A percentile compares a stretch with the other conserved stretches of the same genome.
Evolutionary conservation across 2,113 vertebrate genomes (phyloP).

Genomic region (Aptenodytes forsteri): DNA sequence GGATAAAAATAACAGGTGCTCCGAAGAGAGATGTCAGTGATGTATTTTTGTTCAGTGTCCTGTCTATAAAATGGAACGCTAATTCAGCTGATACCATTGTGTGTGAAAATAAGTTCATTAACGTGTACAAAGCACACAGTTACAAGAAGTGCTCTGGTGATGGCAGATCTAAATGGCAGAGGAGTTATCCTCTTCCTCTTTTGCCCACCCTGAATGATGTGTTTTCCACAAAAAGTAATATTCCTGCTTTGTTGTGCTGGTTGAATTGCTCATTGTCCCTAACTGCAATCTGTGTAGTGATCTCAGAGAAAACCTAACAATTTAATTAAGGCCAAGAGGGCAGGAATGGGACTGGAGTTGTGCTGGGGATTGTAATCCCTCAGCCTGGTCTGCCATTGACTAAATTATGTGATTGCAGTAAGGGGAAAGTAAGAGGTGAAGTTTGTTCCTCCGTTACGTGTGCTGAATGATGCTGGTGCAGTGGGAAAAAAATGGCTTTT

Average conservation of each 20-base stretch:
- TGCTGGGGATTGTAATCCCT: neutral
- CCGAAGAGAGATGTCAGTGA: neutral
- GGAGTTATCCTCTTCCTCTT: neutral
- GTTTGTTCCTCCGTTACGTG: neutral
- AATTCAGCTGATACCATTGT: neutral
- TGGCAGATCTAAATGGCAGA: neutral
- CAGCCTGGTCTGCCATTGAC: neutral
- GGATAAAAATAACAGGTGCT: neutral
- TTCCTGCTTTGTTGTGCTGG: neutral
- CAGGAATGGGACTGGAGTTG: neutral
- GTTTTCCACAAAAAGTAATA: neutral
- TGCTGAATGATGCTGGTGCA: neutral
- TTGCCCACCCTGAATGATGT: neutral
- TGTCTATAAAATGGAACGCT: neutral
- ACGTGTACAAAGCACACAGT: neutral
- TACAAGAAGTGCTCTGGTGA: neutral
- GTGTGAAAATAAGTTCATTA: neutral
- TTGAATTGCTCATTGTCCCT: neutral
- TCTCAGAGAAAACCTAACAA: neutral
- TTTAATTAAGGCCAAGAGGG: neutral
- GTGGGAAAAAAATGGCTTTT: neutral
- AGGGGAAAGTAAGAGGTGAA: neutral
- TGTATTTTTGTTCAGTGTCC: neutral
- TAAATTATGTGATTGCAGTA: neutral
- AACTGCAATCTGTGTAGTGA: neutral